These are phyloP conservation scores for Arctopsyche grandis DNA, from an alignment of 1,140 invertebrate species.

Conservation along the genomic window DNA sequence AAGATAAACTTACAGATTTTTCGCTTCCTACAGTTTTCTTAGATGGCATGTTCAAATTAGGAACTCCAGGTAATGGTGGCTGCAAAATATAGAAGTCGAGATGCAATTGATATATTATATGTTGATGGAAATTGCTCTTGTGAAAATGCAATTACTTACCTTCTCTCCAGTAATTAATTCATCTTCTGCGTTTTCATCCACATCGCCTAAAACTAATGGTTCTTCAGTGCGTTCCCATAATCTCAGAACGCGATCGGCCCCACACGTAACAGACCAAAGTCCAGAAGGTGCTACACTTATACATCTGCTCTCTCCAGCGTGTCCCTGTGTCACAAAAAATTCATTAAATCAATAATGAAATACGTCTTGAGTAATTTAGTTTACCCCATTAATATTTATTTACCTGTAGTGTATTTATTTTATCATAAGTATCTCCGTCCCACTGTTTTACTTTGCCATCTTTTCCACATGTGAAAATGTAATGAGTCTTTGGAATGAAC, in stretches of 20 bases:
- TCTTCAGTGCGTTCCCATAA: conserved; percentile 90
- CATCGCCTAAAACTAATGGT: conserved; percentile 90
- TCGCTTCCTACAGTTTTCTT: conserved; percentile 92
- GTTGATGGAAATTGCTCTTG: neutral
- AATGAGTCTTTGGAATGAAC: conserved; percentile 92
- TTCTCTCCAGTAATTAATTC: conserved; percentile 77
- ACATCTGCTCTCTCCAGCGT: conserved; percentile 80
- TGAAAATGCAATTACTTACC: conserved; percentile 53
- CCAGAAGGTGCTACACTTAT: conserved; percentile 86
- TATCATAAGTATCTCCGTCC: conserved; percentile 94
- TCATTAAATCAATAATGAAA: neutral
- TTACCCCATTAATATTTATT: conserved; percentile 29
- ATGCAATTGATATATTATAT: neutral
- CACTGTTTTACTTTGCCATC: conserved; percentile 96
- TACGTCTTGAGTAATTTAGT: neutral
- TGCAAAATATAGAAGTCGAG: conserved; percentile 55
- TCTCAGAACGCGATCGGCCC: conserved; percentile 89
- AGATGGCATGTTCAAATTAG: conserved; percentile 82
- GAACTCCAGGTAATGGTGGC: conserved; percentile 73
- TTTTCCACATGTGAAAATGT: conserved; percentile 93
- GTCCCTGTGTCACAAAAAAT: conserved; percentile 68
- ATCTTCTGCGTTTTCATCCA: conserved; percentile 86
- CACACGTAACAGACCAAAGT: conserved; percentile 81
- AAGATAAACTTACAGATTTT: conserved; percentile 76
- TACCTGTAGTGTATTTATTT: conserved; percentile 90